Evolutionary conservation across 2,797 vertebrate species (phyloP).

Genomic region (Periparus ater): DNA sequence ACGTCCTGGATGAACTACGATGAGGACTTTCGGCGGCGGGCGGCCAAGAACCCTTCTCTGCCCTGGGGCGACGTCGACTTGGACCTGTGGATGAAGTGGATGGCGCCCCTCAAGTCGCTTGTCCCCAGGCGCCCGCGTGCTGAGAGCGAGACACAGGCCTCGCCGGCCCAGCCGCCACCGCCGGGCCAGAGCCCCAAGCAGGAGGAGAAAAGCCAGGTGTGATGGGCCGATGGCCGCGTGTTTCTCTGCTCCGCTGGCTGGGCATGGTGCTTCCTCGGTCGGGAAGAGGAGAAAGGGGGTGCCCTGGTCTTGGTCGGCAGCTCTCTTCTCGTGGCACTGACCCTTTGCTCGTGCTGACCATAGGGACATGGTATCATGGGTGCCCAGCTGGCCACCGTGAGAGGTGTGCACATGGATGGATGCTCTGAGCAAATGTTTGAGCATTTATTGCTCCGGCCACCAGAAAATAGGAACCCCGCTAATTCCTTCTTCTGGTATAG

Average conservation of each 20-base stretch:
- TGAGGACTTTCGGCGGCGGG: slow-evolving; percentile 65
- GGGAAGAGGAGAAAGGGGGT: neutral
- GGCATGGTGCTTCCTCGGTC: neutral
- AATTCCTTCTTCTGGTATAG: neutral
- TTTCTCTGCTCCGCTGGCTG: neutral
- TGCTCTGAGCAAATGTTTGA: neutral
- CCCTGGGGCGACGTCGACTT: slow-evolving; percentile 68
- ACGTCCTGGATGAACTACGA: slow-evolving; percentile 67
- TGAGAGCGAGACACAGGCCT: neutral
- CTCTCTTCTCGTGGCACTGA: rapidly evolving
- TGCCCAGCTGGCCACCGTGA: neutral
- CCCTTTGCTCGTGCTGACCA: rapidly evolving
- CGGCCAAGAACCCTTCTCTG: slow-evolving; percentile 58
- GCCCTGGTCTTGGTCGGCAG: neutral
- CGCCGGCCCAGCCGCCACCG: neutral
- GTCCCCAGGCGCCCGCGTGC: neutral
- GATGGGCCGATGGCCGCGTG: neutral
- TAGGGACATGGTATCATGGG: rapidly evolving
- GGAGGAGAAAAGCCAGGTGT: slow-evolving; percentile 67
- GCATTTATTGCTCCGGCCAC: neutral
- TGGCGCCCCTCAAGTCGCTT: slow-evolving; percentile 61
- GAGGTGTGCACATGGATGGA: neutral
- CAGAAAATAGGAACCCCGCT: neutral
- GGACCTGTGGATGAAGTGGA: slow-evolving; percentile 71
- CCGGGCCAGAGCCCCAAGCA: slow-evolving; percentile 22